Percentiles rank a stretch among this genome's conserved stretches.
These are phyloP conservation scores for Fopius arisanus DNA, from an alignment of 1,140 invertebrate genomes.

Conservation along the genomic window DNA sequence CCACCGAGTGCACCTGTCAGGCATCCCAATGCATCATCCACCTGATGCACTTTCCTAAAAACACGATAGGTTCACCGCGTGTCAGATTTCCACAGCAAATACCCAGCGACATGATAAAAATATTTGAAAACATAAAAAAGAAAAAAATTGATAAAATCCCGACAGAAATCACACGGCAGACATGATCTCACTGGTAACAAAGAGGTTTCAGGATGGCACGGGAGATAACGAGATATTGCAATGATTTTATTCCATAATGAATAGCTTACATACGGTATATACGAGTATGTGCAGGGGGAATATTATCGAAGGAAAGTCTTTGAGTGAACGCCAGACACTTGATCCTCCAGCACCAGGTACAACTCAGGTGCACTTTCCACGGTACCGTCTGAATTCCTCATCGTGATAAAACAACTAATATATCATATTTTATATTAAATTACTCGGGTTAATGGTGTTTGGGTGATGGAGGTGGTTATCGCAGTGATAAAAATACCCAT, in stretches of 20 bases:
- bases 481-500: neutral
- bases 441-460: conserved; percentile 12
- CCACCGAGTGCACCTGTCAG: neutral
- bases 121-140: neutral
- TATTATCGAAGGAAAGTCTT: conserved; percentile 28
- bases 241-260: conserved; percentile 13
- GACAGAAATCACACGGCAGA: neutral
- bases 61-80: neutral
- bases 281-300: neutral
- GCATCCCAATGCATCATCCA: neutral
- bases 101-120: neutral
- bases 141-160: too few species aligned
- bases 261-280: conserved; percentile 14
- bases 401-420: conserved; percentile 31
- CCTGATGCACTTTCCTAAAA: neutral
- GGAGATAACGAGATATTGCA: neutral
- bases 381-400: conserved; percentile 23
- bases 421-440: conserved; percentile 35
- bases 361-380: conserved; percentile 31
- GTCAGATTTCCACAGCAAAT: neutral
- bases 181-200: neutral
- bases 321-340: conserved; percentile 28
- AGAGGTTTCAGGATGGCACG: neutral
- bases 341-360: conserved; percentile 21
- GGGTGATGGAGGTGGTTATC: neutral